phyloP scores from a whole-genome alignment of 1,140 invertebrate genomes.

The Phocides pigmalion region DNA sequence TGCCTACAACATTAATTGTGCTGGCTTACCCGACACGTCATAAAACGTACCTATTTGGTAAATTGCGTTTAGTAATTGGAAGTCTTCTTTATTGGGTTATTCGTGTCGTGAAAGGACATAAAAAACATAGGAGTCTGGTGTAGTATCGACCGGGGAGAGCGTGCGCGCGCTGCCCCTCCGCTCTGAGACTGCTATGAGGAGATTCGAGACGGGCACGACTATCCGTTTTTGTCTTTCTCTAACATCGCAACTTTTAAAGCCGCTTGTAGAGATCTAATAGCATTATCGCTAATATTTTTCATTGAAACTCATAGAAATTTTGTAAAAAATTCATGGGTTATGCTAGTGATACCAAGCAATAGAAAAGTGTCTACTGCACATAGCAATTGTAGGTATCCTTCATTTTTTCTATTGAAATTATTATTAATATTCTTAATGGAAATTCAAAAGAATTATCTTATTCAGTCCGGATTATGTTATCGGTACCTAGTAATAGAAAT shows the following conservation, averaged over 20 bases:
- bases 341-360: no score
- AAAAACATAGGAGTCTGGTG: conserved; percentile 81
- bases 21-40: conserved; percentile 10
- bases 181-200: conserved; percentile 49
- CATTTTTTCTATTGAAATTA: no score
- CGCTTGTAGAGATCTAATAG: conserved; percentile 25
- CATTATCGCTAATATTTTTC: conserved; percentile 16
- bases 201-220: conserved; percentile 55
- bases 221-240: conserved; percentile 51
- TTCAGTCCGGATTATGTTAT: no score
- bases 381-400: no score
- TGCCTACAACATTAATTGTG: neutral
- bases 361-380: no score
- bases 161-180: conserved; percentile 73
- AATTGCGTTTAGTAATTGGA: conserved; percentile 69
- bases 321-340: neutral
- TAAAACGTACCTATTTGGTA: conserved; percentile 39
- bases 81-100: conserved; percentile 72
- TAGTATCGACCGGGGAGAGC: conserved; percentile 74
- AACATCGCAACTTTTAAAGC: conserved; percentile 34
- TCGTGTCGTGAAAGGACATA: conserved; percentile 75
- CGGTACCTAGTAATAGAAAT: no score
- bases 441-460: no score
- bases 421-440: no score
- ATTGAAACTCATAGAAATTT: conserved; percentile 1